A percentile compares a stretch with the other conserved stretches of the same genome.
Evolutionary conservation across 2,797 vertebrate genomes (phyloP).

Genomic region (Okamejei kenojei): DNA sequence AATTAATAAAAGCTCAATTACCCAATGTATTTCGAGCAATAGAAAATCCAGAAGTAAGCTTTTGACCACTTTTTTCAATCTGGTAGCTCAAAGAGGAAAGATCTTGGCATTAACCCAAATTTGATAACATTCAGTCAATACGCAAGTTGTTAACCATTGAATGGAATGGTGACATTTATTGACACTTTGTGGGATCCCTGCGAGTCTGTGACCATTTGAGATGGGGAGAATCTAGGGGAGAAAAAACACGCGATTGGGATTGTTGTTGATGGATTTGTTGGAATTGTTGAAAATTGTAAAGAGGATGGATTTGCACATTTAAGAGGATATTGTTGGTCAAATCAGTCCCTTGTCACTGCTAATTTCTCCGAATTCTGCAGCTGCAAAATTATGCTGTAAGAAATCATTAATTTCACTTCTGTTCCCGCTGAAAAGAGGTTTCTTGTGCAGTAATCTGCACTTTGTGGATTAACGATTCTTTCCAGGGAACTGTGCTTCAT

Average conservation of each 20-base stretch:
- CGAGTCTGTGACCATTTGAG: neutral
- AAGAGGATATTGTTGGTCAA: neutral
- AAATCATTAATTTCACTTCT: neutral
- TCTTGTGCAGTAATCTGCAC: neutral
- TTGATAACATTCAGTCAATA: neutral
- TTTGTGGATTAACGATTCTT: neutral
- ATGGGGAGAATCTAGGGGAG: neutral
- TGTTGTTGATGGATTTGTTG: neutral
- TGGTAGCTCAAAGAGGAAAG: neutral
- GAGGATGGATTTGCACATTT: neutral
- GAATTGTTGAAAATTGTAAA: neutral
- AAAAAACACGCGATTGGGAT: neutral
- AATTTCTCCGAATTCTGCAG: neutral
- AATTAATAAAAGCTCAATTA: neutral
- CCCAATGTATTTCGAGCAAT: neutral
- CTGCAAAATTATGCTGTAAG: neutral
- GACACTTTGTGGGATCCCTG: neutral
- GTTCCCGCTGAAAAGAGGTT: neutral
- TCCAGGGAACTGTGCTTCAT: neutral
- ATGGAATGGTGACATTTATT: neutral
- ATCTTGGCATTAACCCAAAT: neutral
- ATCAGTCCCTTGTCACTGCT: neutral
- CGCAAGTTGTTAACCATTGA: neutral
- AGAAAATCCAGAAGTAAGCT: neutral
- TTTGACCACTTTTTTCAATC: neutral